Conservation (phyloP, 2,797 vertebrate genomes). For the Karalla daura region DNA sequence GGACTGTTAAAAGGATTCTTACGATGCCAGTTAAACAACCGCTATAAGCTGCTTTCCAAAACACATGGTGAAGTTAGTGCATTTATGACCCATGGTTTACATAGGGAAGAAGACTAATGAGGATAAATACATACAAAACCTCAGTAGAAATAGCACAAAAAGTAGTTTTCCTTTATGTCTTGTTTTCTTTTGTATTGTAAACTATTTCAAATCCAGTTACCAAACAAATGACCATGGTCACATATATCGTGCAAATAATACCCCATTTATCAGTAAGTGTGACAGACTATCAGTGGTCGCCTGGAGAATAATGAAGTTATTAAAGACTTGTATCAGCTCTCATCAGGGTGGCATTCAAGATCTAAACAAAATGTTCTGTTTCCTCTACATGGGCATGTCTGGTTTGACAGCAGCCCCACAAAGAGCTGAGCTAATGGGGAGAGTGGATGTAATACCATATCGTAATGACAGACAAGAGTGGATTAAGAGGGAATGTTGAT, state of each 20-base stretch:
- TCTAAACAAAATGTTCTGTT: slow-evolving; percentile 44
- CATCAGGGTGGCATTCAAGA: slow-evolving; percentile 33
- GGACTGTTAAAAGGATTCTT: slow-evolving; percentile 4
- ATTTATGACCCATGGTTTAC: not conserved
- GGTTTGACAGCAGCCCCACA: slow-evolving; percentile 29
- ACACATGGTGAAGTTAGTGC: not conserved
- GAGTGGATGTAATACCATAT: slow-evolving; percentile 64
- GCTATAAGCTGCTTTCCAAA: slow-evolving; percentile 34
- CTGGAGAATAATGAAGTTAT: slow-evolving; percentile 76
- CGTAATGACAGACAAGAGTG: slow-evolving; percentile 70
- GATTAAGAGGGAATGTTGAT: slow-evolving; percentile 73
- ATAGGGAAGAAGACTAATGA: not conserved
- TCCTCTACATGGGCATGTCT: slow-evolving; percentile 70
- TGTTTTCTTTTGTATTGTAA: too few relatives aligned
- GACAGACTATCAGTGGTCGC: slow-evolving; percentile 15
- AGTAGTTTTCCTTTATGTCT: too few relatives aligned
- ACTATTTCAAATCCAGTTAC: too few relatives aligned
- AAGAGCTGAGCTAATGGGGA: slow-evolving; percentile 49
- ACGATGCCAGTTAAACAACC: slow-evolving; percentile 38
- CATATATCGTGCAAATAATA: slow-evolving; percentile 6
- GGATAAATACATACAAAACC: too few relatives aligned
- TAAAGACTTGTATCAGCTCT: slow-evolving; percentile 66
- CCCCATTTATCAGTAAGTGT: not conserved
- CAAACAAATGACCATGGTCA: too few relatives aligned
- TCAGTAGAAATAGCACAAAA: not conserved